A percentile compares a stretch with the other conserved stretches of the same genome.
Evolutionary conservation across 2,888 invertebrate species (phyloP).

Genomic region (Argyresthia goedartella): DNA sequence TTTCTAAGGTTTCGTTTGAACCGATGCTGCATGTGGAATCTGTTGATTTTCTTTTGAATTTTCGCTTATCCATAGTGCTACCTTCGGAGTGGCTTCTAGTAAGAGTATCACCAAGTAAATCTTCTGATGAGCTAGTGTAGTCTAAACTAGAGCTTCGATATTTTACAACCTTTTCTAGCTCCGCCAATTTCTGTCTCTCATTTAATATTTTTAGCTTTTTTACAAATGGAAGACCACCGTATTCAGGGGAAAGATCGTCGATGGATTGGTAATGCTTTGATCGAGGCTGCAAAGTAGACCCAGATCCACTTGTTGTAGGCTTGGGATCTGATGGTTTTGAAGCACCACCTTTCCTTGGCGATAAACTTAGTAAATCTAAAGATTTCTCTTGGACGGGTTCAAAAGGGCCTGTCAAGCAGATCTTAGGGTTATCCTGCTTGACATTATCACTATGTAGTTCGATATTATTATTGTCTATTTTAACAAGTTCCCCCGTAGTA

Average conservation of each 20-base stretch:
- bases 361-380: slow-evolving; percentile 53
- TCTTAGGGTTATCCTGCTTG: slow-evolving; percentile 51
- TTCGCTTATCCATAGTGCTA: slow-evolving; percentile 77
- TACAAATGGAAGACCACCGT: slow-evolving; percentile 87
- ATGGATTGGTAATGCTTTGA: slow-evolving; percentile 84
- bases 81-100: slow-evolving; percentile 87
- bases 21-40: slow-evolving; percentile 48
- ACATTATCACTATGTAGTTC: slow-evolving; percentile 40
- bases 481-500: slow-evolving; percentile 58
- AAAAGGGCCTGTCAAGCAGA: slow-evolving; percentile 52
- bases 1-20: slow-evolving; percentile 86
- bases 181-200: slow-evolving; percentile 87
- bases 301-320: slow-evolving; percentile 19
- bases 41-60: slow-evolving; percentile 52
- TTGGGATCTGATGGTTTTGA: slow-evolving; percentile 32
- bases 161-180: slow-evolving; percentile 82
- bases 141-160: slow-evolving; percentile 86
- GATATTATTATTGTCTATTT: slow-evolving; percentile 62
- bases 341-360: slow-evolving; percentile 38
- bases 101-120: slow-evolving; percentile 68
- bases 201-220: slow-evolving; percentile 91
- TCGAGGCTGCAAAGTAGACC: slow-evolving; percentile 40
- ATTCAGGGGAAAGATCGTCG: slow-evolving; percentile 89
- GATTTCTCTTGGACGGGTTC: slow-evolving; percentile 59
- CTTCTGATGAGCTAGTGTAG: slow-evolving; percentile 73